phyloP scores from a whole-genome alignment of 2,113 vertebrate species.

The Nycticryphes semicollaris region DNA sequence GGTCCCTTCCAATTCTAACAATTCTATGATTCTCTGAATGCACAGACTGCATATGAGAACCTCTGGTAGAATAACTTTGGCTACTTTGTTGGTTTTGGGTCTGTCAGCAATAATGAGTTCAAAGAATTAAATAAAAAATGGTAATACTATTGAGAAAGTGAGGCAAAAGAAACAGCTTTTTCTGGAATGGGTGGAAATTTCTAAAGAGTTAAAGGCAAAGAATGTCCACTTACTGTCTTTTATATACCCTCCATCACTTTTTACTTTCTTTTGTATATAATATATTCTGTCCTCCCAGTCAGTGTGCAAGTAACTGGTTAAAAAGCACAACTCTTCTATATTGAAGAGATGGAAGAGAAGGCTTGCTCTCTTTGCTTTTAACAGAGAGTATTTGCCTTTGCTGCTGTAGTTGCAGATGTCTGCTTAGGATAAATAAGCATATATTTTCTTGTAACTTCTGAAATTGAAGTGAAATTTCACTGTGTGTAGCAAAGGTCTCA shows the following conservation, averaged over 20 bases:
- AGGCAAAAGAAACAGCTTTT: not conserved
- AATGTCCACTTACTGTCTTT: not conserved
- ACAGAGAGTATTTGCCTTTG: not conserved
- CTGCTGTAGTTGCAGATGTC: not conserved
- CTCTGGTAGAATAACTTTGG: not conserved
- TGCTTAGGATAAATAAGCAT: not conserved
- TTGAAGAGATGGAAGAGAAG: not conserved
- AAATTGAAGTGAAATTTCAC: not conserved
- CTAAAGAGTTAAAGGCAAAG: not conserved
- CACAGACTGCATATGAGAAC: accelerated
- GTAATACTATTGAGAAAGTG: not conserved
- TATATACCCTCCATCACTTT: not conserved
- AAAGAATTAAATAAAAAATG: not conserved
- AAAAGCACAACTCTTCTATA: not conserved
- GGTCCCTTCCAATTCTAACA: too few species aligned
- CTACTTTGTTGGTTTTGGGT: not conserved
- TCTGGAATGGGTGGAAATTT: not conserved
- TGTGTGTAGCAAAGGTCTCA: not conserved
- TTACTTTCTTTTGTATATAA: not conserved
- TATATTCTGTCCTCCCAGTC: not conserved
- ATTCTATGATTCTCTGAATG: not conserved
- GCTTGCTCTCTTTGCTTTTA: not conserved
- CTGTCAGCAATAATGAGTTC: not conserved
- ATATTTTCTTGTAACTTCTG: not conserved
- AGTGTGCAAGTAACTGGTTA: not conserved